Evolutionary conservation across 92 coral and sea anemone genomes (phyloP).

Genomic region (Isaurus tuberculatus): DNA sequence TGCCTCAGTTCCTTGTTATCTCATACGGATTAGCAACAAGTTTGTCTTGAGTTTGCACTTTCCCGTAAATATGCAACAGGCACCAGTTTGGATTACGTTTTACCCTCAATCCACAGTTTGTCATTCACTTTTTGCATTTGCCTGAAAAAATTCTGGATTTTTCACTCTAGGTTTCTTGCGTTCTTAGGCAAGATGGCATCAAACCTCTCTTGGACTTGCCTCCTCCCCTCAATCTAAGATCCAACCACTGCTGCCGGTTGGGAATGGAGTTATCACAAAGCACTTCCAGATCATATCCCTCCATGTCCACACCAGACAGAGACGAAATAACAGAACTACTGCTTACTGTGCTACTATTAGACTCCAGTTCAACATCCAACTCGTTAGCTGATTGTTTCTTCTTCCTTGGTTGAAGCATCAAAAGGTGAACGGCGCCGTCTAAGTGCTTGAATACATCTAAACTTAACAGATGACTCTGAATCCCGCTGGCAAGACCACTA

Average conservation of each 20-base stretch:
- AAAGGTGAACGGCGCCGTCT: slow-evolving; percentile 85
- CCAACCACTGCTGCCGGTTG: slow-evolving; percentile 94
- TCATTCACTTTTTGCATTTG: too few species aligned
- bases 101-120: too few species aligned
- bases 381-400: slow-evolving; percentile 76
- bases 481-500: slow-evolving; percentile 66
- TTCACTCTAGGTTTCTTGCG: slow-evolving; percentile 65
- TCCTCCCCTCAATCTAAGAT: slow-evolving; percentile 81
- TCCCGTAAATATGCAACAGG: too few species aligned
- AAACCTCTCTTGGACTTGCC: slow-evolving; percentile 88
- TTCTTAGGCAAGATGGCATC: slow-evolving; percentile 88
- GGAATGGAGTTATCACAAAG: slow-evolving; percentile 90
- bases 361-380: slow-evolving; percentile 90
- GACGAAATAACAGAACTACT: slow-evolving; percentile 94
- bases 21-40: too few species aligned
- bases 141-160: too few species aligned
- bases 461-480: slow-evolving; percentile 80
- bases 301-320: slow-evolving; percentile 91
- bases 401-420: slow-evolving; percentile 96
- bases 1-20: too few species aligned
- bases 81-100: too few species aligned
- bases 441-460: slow-evolving; percentile 88
- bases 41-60: too few species aligned
- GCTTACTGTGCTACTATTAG: slow-evolving; percentile 90
- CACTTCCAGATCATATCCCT: slow-evolving; percentile 81